Evolutionary conservation across 2,888 invertebrate species (phyloP).

Genomic region (Nowickia ferox): DNA sequence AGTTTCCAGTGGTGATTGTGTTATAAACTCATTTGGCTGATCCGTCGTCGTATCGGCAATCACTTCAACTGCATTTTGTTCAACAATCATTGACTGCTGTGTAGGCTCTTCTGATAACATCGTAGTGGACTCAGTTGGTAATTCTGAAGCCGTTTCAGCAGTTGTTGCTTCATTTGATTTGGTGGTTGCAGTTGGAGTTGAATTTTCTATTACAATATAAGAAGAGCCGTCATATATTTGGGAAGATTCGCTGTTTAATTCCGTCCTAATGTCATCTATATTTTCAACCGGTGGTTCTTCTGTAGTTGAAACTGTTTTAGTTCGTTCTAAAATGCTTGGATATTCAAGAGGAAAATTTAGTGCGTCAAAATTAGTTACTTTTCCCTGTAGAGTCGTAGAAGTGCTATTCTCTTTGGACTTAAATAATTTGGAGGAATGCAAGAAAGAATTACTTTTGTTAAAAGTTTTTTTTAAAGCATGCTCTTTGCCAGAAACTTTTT

Average conservation of each 20-base stretch:
- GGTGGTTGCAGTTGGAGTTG: not conserved
- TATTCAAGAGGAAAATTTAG: not conserved
- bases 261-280: not conserved
- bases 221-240: not conserved
- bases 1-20: no score
- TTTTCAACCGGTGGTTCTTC: not conserved
- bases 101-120: not conserved
- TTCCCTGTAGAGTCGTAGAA: not conserved
- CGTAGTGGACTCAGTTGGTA: not conserved
- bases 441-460: not conserved
- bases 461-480: no score
- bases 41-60: no score
- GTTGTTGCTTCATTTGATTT: not conserved
- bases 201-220: not conserved
- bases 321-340: not conserved
- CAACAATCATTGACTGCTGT: no score
- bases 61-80: no score
- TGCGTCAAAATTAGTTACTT: constrained; percentile 1
- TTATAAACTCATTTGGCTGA: no score
- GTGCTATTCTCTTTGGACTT: not conserved
- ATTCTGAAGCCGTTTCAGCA: not conserved
- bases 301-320: not conserved
- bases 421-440: not conserved
- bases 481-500: not conserved
- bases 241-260: not conserved